A percentile compares a stretch with the other conserved stretches of the same genome.
Evolutionary conservation across 1,140 invertebrate species (phyloP).

Genomic region (Pomacea maculata): DNA sequence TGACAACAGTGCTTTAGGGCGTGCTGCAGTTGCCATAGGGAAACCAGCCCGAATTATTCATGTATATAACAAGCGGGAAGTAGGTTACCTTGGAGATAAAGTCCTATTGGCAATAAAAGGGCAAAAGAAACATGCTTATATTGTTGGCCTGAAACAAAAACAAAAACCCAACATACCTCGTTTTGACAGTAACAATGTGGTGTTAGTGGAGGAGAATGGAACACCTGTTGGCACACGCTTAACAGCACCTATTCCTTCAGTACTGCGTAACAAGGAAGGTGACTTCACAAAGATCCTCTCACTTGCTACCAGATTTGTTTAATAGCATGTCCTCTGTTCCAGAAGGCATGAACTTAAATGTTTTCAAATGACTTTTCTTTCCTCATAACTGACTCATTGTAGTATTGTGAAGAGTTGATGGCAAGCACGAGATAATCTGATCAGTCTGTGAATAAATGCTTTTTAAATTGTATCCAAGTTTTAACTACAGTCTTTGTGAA

Average conservation of each 20-base stretch:
- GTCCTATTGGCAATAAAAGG: constrained; percentile 96
- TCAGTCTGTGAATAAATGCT: too few relatives aligned
- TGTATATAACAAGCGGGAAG: constrained; percentile 69
- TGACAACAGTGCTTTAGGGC: constrained; percentile 95
- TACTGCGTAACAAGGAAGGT: constrained; percentile 81
- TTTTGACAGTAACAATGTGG: constrained; percentile 97
- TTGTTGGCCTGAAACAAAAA: constrained; percentile 88
- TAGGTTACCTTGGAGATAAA: constrained; percentile 74
- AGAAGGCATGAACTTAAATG: too few relatives aligned
- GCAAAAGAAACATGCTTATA: constrained; percentile 93
- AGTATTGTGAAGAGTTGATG: too few relatives aligned
- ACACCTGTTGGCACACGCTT: constrained; percentile 93
- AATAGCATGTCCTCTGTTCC: constrained; percentile 42
- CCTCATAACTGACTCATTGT: too few relatives aligned
- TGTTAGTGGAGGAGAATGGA: constrained; percentile 94
- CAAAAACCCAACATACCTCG: constrained; percentile 86
- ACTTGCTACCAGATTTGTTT: constrained; percentile 93
- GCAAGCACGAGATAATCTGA: too few relatives aligned
- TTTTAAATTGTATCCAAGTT: too few relatives aligned
- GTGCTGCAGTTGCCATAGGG: constrained; percentile 90
- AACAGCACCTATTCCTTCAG: constrained; percentile 91
- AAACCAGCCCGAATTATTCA: constrained; percentile 81
- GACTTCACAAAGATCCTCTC: constrained; percentile 96
- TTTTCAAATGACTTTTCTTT: too few relatives aligned
- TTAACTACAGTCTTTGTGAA: too few relatives aligned